Evolutionary conservation across 2,113 vertebrate genomes (phyloP), one percentile per base, ranked within the genome.

Genomic region (Chaetorhynchus papuensis): DNA sequence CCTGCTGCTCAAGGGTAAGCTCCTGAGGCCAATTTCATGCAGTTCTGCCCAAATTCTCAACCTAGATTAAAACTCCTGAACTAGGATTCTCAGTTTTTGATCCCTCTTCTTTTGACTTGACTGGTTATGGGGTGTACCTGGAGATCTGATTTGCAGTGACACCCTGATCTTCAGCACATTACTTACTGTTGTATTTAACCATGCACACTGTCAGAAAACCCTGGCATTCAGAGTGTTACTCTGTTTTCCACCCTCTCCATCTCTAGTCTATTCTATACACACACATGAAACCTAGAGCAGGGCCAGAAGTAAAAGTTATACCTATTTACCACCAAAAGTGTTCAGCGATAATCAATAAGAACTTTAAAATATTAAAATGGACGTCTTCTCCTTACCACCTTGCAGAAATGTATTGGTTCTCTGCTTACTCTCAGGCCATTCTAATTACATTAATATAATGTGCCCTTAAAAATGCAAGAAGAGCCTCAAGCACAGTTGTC

Each of bases 71-170:
- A 75, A n/a, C 21, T 10, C 28, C 39, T 18, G 30, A 45, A 10
- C 9, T 33, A 75, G 9, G 0, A 59, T 63, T 37, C 28, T 7
- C 31, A 6, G 37, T 16, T 87, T 74, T 75, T 68, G 4, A 35
- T 39, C 16, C 9, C 10, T 45, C 20, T 54, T 90, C 20, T 66
- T 90, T 82, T 75, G 44, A 56, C 30, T 9, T 33, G 30, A 19
- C 8, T 52, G 41, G 9, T 5, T 39, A 28, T 11, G 13, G 15
- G 10, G 2, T 0, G 0, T 39, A 7, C 18, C 19, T 47, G 30
- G 44, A 78, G 27, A 33, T 31, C 17, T 66, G 41, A 54, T 57
- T 87, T 18, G 9, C 27, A 24, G 52, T 15, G 22, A 22, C 20
- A 70, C 20, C 21, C 24, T 37, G 37, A 37, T 64, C 33, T 27